These are phyloP conservation scores for Cataglyphis cursor DNA, from an alignment of 2,888 invertebrate genomes.

Conservation along the genomic window DNA sequence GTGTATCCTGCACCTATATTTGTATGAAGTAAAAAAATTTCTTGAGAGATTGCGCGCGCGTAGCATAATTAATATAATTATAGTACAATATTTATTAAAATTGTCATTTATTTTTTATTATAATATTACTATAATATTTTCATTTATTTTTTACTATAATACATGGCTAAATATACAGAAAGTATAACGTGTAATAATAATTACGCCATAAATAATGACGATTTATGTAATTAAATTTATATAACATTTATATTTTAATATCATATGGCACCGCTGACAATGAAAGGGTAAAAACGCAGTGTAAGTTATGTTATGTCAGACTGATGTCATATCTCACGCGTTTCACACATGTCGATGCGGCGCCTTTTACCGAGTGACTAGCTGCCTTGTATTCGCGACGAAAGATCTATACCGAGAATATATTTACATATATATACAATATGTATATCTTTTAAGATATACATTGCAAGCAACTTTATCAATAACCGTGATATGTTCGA, in stretches of 20 bases:
- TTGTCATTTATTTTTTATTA: neutral
- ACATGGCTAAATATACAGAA: neutral
- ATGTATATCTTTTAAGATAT: conserved; percentile 25
- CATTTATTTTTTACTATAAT: neutral
- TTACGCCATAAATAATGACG: neutral
- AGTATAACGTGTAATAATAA: neutral
- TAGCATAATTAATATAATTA: neutral
- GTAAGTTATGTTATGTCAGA: neutral
- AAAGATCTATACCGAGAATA: conserved; percentile 21
- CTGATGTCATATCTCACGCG: neutral
- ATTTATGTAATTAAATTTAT: neutral
- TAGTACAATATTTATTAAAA: neutral
- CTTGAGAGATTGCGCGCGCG: neutral
- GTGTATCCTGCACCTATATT: neutral
- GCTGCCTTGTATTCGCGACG: conserved; percentile 53
- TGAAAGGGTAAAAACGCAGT: neutral
- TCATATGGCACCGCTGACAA: neutral
- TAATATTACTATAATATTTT: too few relatives aligned
- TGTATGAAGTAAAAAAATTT: neutral
- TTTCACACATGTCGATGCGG: conserved; percentile 3
- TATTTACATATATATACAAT: neutral
- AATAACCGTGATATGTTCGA: conserved; percentile 62
- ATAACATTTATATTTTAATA: neutral
- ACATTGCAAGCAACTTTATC: conserved; percentile 64
- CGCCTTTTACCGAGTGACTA: conserved; percentile 50